These are phyloP conservation scores for Ochropacha duplaris DNA, from an alignment of 2,888 invertebrate species.

Conservation along the genomic window DNA sequence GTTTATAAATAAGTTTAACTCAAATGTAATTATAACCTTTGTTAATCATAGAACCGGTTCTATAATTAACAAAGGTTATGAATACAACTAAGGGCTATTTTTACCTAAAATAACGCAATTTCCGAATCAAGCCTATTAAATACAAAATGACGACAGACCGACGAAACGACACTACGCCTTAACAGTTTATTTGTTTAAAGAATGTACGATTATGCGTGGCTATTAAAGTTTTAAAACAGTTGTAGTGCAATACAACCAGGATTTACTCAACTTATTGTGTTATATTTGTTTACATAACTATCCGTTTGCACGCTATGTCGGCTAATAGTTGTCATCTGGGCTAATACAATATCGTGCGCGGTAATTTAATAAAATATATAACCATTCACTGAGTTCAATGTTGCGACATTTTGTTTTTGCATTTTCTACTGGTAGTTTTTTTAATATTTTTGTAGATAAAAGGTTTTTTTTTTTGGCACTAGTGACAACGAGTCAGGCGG, in stretches of 20 bases:
- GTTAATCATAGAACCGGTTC: no score
- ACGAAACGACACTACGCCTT: constrained; percentile 18
- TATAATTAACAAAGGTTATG: background rate
- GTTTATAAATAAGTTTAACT: no score
- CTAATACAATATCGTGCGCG: background rate
- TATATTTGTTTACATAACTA: constrained; percentile 26
- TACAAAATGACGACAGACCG: background rate
- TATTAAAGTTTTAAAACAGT: constrained; percentile 24
- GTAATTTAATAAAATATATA: background rate
- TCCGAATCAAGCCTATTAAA: background rate
- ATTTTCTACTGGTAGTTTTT: no score
- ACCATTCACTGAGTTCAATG: background rate
- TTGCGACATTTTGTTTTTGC: no score
- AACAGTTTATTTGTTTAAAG: constrained; percentile 17
- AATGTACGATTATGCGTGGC: constrained; percentile 24
- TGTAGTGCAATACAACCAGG: constrained; percentile 12
- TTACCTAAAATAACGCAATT: background rate
- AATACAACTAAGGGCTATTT: background rate
- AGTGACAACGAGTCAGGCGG: no score
- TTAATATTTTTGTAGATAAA: no score
- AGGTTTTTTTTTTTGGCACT: no score
- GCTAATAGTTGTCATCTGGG: constrained; percentile 11
- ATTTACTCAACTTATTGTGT: constrained; percentile 27
- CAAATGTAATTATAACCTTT: no score
- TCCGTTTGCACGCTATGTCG: constrained; percentile 12